Base-by-base conservation (phyloP, 1,140 invertebrate species). In the Calycopis cecrops region DNA sequence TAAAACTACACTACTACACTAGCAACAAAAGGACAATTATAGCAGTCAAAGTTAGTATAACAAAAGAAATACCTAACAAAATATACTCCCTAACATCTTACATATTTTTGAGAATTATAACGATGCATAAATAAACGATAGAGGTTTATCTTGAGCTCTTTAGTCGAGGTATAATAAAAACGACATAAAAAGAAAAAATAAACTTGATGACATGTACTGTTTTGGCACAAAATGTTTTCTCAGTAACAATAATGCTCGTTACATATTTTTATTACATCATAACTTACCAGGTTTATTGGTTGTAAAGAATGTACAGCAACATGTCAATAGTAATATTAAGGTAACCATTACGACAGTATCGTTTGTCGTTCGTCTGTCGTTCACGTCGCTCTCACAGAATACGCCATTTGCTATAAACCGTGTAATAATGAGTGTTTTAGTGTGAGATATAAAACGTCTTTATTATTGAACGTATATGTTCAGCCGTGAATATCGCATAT, bases 341-440 rank as follows among this genome's bases (percentile, higher is more conserved):
- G 33, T 35, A 50, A 28, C 18, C 34, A 38, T 52, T 52, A 52
- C 18, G 12, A 52, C 7, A 21, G 28, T 28, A 28, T 49, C 33
- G 18, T 44, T 44, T 16, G 14, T 42, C 3, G 11, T 21, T 28
- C 37, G 21, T 21, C 28, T 52, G 38, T 4, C 40, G 35, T 52
- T 52, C 37, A 38, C 51, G 12, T 17, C 10, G 17, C 37, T 47
- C 11, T 18, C 11, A 12, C 64, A 65, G 66, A 72, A 72, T 69
- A 71, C 60, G 63, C 59, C 54, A 48, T 28, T 37, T 8, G 60
- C 60, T 63, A 70, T 73, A 73, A 73, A 73, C 64, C 60, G 48
- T 18, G 62, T 68, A 73, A 70, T 73, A 73, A 73, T 73, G 70
- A 73, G 59, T 63, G 59, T 73, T 73, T 73, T 68, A 68, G 62